Conservation (phyloP, 2,113 vertebrate genomes). For the Falco punctatus region DNA sequence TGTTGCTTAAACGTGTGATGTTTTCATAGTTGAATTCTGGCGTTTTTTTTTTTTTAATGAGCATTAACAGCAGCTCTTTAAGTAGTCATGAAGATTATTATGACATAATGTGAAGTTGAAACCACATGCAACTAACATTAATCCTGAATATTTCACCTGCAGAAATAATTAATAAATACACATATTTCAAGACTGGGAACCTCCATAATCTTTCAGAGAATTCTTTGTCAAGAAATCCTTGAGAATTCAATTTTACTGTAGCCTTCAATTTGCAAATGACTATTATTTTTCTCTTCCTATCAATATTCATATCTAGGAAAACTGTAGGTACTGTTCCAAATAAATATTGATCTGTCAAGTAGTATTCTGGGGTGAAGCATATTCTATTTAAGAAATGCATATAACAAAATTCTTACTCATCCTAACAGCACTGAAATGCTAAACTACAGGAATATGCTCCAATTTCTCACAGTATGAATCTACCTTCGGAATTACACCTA, state of each 20-base stretch:
- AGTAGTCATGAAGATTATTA: not conserved
- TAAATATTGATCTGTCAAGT: constrained; percentile 41
- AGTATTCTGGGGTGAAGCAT: constrained; percentile 14
- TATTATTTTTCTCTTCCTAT: not conserved
- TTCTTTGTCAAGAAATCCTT: not conserved
- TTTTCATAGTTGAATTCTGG: not conserved
- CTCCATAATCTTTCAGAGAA: not conserved
- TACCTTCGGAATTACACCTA: not conserved
- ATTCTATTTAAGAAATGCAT: constrained; percentile 37
- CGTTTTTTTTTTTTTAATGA: not conserved
- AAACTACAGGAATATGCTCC: not conserved
- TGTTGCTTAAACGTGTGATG: not conserved
- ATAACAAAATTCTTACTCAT: constrained; percentile 8
- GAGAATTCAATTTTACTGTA: not conserved
- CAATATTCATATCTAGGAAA: not conserved
- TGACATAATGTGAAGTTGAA: not conserved
- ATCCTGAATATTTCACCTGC: not conserved
- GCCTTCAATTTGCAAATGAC: not conserved
- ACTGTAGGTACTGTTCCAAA: not conserved
- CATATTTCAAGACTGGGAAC: not conserved
- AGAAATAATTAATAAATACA: not conserved
- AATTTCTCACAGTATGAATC: not conserved
- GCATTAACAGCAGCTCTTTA: not conserved
- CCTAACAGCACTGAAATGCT: constrained; percentile 13
- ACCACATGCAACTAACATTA: not conserved